Evolutionary conservation across 1,140 invertebrate species (phyloP).

Genomic region (Sitophilus oryzae): DNA sequence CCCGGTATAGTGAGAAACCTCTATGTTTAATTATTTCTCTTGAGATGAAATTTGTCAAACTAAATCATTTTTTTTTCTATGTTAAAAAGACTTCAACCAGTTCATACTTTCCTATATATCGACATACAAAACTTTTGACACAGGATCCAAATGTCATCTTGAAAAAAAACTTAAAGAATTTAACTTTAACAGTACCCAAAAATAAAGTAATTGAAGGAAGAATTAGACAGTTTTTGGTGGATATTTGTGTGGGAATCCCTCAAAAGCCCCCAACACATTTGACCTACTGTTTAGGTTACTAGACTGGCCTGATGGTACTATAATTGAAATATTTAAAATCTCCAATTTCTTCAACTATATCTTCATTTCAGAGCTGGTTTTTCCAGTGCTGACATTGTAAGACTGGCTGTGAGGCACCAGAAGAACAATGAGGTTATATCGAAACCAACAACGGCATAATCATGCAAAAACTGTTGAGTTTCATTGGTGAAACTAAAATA

Average conservation of each 20-base stretch:
- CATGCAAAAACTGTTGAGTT: constrained; percentile 41
- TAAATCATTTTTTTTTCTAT: too few relatives aligned
- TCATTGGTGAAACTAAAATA: constrained; percentile 37
- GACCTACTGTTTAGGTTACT: constrained; percentile 62
- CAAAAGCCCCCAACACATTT: constrained; percentile 47
- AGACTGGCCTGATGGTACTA: constrained; percentile 60
- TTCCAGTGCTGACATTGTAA: constrained; percentile 82
- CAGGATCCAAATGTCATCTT: constrained; percentile 48
- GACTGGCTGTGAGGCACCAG: constrained; percentile 67
- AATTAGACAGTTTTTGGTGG: constrained; percentile 55
- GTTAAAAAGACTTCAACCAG: too few relatives aligned
- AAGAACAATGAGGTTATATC: constrained; percentile 56
- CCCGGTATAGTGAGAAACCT: too few relatives aligned
- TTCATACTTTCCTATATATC: constrained; percentile 48
- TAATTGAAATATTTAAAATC: too few relatives aligned
- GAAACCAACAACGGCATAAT: constrained; percentile 45
- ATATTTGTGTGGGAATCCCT: constrained; percentile 50
- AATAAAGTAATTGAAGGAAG: constrained; percentile 48
- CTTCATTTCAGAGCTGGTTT: constrained; percentile 61
- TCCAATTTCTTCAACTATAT: too few relatives aligned
- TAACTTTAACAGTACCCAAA: constrained; percentile 57
- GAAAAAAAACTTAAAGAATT: constrained; percentile 68
- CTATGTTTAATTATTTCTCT: too few relatives aligned
- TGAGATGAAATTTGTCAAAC: too few relatives aligned
- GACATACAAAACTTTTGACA: constrained; percentile 45